Base-by-base conservation (phyloP, 2,888 invertebrate genomes). In the Smittia sp. region DNA sequence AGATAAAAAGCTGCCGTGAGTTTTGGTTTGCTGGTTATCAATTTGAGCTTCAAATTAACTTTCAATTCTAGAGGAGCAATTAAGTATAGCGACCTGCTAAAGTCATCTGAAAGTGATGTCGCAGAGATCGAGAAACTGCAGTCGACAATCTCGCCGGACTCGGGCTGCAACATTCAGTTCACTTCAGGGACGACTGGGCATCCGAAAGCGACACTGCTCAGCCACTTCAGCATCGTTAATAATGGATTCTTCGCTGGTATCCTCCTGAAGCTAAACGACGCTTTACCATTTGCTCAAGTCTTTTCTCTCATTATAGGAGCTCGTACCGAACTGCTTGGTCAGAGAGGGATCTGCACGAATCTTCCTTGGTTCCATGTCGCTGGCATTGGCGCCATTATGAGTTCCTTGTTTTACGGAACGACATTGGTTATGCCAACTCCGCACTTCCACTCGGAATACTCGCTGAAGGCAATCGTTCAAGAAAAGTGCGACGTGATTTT, bases 331-430 rank as follows among this genome's bases (percentile, higher is more conserved):
- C 75, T 85, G 0, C 76, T 78, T 66, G 75, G 76, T 20, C 82
- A 80, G 70, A 77, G 82, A 67, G 83, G 85, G 2, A 83, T 79
- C 73, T 87, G 87, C 75, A 78, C 86, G 0, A 89, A 90, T 78
- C 89, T 91, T 18, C 94, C 94, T 0, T 83, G 93, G 22, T 94
- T 93, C 79, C 95, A 96, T 80, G 92, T 90, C 39, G 94, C 88
- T 79, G 94, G 93, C 0, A 87, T 89, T 1, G 82, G 88, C 62
- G 88, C 87, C 0, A 83, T 88, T 22, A 79, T 89, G 65, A 82
- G 85, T 0, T 84, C 83, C 6, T 78, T 91, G 24, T 83, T 87
- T 27, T 83, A 86, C 77, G 90, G 90, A 0, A 81, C 85, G 0
- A 88, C 90, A 0, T 72, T 88, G 22, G 86, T 91, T 0, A 76